phyloP scores from a whole-genome alignment of 2,113 vertebrate species.

The Dromaius novaehollandiae region DNA sequence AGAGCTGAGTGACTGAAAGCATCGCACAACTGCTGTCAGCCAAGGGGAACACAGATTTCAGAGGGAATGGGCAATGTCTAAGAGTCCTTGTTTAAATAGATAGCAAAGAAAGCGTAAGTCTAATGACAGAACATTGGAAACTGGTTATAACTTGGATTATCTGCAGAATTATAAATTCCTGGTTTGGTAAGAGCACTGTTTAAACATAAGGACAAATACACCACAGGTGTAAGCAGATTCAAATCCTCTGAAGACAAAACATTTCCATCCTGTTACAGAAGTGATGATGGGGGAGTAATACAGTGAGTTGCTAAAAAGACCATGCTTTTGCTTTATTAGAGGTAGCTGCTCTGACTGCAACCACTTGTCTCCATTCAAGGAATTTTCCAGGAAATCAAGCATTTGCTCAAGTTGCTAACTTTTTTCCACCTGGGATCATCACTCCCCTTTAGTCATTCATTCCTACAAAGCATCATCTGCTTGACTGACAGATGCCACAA shows the following conservation, averaged over 20 bases:
- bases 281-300: background rate
- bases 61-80: background rate
- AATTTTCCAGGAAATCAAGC: background rate
- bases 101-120: background rate
- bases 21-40: background rate
- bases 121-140: background rate
- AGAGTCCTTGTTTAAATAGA: background rate
- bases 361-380: background rate
- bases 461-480: background rate
- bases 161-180: background rate
- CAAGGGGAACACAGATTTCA: background rate
- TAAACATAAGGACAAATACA: background rate
- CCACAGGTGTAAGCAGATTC: background rate
- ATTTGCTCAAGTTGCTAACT: background rate
- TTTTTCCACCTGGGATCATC: background rate
- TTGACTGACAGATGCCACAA: background rate
- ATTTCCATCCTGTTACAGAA: background rate
- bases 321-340: background rate
- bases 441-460: background rate
- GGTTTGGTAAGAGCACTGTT: background rate
- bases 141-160: background rate
- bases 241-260: background rate
- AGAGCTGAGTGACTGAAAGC: fast-evolving
- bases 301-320: background rate
- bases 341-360: background rate